These are phyloP conservation scores for Blennius ocellaris DNA, from an alignment of 2,113 vertebrate species.

Conservation along the genomic window DNA sequence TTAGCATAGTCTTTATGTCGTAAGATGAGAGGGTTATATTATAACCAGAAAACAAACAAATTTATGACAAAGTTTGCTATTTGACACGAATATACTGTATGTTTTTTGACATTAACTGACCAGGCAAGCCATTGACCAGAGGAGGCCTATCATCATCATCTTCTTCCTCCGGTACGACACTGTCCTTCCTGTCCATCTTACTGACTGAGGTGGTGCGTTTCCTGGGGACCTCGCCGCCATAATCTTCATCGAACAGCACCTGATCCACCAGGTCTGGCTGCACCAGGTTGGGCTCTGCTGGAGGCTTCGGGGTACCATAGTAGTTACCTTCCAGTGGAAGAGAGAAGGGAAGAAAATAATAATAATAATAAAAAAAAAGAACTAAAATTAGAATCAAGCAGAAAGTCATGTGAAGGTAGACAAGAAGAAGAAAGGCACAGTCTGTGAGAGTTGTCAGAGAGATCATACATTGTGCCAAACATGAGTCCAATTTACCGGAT, in stretches of 20 bases:
- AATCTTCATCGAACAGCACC: slow-evolving; percentile 79
- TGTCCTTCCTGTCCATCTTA: slow-evolving; percentile 81
- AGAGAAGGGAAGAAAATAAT: neutral
- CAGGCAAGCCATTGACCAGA: slow-evolving; percentile 76
- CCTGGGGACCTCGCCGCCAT: slow-evolving; percentile 67
- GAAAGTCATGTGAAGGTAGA: neutral
- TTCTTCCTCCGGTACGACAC: slow-evolving; percentile 75
- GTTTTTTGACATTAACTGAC: slow-evolving; percentile 60
- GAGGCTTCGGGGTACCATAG: slow-evolving; percentile 91
- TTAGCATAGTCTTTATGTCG: neutral
- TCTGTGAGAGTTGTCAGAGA: neutral
- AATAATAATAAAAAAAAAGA: neutral
- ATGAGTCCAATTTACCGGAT: slow-evolving; percentile 14
- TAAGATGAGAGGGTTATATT: no score
- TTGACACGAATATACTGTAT: neutral
- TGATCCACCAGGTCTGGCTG: slow-evolving; percentile 81
- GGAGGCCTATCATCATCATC: slow-evolving; percentile 78
- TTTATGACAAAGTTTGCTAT: slow-evolving; percentile 3
- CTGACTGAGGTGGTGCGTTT: slow-evolving; percentile 80
- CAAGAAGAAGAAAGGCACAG: neutral
- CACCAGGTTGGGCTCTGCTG: slow-evolving; percentile 77
- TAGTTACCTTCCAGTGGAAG: slow-evolving; percentile 86
- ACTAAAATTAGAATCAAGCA: neutral
- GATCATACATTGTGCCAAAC: neutral
- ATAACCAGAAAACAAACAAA: slow-evolving; percentile 16